Base-by-base conservation (phyloP, 2,797 vertebrate genomes). In the Nyctibius grandis region DNA sequence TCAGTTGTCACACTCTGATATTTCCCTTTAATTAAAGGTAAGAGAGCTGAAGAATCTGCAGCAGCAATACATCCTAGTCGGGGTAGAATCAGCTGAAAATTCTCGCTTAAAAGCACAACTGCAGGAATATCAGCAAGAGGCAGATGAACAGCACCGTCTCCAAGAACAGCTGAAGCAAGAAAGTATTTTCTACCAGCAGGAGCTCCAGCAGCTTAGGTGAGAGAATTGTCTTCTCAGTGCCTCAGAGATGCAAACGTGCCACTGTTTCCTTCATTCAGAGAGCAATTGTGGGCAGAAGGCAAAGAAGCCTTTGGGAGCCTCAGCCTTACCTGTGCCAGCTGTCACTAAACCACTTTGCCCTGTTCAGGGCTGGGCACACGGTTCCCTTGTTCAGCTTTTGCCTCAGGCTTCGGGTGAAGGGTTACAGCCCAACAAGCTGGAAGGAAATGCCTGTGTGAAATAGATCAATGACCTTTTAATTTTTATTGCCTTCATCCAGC, bases 11-110 rank as follows among this genome's bases (percentile, higher is more conserved):
- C 48, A 20, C 14, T 14, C 22, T 56, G 54, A 7, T 74, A 22
- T 91, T 75, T 95, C n/a, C 76, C 40, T 95, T 82, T 91, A 85
- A 40, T 85, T 88, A 38, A 93, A 99, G 99, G 96, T 99, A 74
- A 98, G 98, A 85, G 99, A 99, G 92, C 95, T 99, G 81, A 98
- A 98, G 96, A 98, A 96, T 75, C 98, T 99, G 85, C 98, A 98
- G 93, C 97, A 98, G 16, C 98, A 99, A 20, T 97, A 99, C 92
- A 97, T 98, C 77, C 97, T 98, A 9, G 97, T 98, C 0, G 98
- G 97, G 95, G 98, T 75, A 97, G 99, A 97, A 85, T 97, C 97
- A 11, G 98, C 92, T 48, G 98, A 98, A 31, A 95, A 98, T n/a
- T 96, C 98, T 53, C 96, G 70, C 21, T 53, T 98, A 9, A 97